Conservation (phyloP, 2,113 vertebrate genomes). For the Coturnix japonica region DNA sequence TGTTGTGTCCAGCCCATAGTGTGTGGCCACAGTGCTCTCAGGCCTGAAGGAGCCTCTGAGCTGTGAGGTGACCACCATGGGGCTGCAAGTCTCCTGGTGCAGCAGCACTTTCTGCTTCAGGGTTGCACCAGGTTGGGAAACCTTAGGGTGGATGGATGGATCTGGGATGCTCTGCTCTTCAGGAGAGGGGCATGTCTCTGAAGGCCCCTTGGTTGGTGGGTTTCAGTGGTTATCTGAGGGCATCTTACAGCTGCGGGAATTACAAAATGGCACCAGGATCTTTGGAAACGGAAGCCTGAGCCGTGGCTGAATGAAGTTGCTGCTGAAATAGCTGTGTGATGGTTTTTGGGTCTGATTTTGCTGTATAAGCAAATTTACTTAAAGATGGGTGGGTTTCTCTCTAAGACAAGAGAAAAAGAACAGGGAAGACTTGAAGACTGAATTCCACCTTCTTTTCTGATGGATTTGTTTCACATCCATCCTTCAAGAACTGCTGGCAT, state of each 20-base stretch:
- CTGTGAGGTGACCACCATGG: accelerated
- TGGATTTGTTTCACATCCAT: neutral
- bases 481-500: neutral
- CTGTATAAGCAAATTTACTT: neutral
- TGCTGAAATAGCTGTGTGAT: neutral
- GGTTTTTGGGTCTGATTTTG: neutral
- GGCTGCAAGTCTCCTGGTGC: accelerated
- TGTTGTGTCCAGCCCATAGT: neutral
- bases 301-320: neutral
- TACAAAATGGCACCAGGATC: accelerated
- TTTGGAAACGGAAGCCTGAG: neutral
- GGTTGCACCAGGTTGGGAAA: neutral
- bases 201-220: neutral
- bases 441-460: neutral
- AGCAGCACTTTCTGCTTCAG: neutral
- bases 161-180: neutral
- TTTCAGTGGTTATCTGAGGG: neutral
- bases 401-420: neutral
- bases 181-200: neutral
- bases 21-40: neutral
- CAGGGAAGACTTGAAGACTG: neutral
- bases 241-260: neutral
- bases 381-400: neutral
- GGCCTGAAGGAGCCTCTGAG: neutral
- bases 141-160: accelerated